A percentile compares a stretch with the other conserved stretches of the same genome.
Evolutionary conservation across 2,888 invertebrate genomes (phyloP).

Genomic region (Steromphala cineraria): DNA sequence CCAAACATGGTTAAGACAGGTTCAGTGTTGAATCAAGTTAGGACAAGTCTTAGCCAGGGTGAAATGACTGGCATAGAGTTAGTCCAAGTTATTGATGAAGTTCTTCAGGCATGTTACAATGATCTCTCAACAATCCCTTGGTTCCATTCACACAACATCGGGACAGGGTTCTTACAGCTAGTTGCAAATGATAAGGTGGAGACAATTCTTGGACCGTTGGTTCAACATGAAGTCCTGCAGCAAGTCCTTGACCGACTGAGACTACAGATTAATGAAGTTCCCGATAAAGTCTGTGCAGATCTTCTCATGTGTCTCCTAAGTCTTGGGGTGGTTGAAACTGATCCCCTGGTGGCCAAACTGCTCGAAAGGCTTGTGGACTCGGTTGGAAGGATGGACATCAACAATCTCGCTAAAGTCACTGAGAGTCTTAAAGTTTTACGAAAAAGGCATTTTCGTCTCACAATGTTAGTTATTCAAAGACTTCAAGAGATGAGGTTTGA

Average conservation of each 20-base stretch:
- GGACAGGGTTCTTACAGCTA: slow-evolving; percentile 37
- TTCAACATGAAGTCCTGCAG: slow-evolving; percentile 13
- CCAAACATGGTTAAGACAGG: no score
- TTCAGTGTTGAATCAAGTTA: background rate
- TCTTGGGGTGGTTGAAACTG: slow-evolving; percentile 17
- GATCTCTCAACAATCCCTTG: slow-evolving; percentile 30
- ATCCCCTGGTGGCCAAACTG: background rate
- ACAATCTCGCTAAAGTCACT: slow-evolving; percentile 4
- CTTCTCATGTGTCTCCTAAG: slow-evolving; percentile 19
- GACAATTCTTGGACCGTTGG: slow-evolving; percentile 19
- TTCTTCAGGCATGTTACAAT: slow-evolving; percentile 25
- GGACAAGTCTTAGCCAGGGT: background rate
- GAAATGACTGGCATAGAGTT: slow-evolving; percentile 7
- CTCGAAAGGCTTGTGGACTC: slow-evolving; percentile 17
- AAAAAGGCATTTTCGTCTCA: slow-evolving; percentile 1
- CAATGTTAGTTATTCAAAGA: slow-evolving; percentile 11
- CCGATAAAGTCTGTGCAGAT: slow-evolving; percentile 22
- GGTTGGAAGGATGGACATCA: background rate
- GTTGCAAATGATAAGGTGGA: slow-evolving; percentile 32
- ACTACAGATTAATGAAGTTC: slow-evolving; percentile 21
- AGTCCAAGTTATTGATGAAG: background rate
- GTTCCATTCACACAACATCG: slow-evolving; percentile 31
- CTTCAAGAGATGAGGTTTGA: background rate
- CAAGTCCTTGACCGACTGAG: slow-evolving; percentile 15
- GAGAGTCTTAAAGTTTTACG: background rate